Base-by-base conservation (phyloP, 92 coral and sea anemone species). In the Parazoanthus swiftii region DNA sequence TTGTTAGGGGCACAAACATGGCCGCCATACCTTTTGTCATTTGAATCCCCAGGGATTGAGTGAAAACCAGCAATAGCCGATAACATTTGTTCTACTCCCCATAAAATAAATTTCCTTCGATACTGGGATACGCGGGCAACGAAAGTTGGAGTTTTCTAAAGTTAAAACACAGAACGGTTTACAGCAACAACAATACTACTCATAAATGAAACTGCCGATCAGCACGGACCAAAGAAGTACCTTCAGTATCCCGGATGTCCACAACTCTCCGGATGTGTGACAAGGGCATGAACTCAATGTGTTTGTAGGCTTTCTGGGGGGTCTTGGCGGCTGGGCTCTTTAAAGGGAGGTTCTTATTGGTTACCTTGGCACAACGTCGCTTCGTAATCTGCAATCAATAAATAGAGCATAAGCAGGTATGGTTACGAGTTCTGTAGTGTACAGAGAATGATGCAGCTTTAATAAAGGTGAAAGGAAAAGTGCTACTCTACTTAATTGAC, bases 301-400 rank as follows among this genome's bases (percentile, higher is more conserved):
- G 99, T 85, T 96, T 96, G 92, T 96, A 96, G 36, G 98, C 96
- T 59, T 91, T 95, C 89, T 95, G 98, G 37, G 98, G 98, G 20
- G 98, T 93, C 79, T 95, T 89, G 26, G 93, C 90, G 26, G 98
- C 98, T 2, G 98, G 98, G 76, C 98, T 96, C 92, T 96, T 96
- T 93, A 95, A 92, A 16, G 98, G 93, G 72, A 94, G 92, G 71
- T 92, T 91, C 75, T 91, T 88, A 68, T 90, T 93, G 58, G 86
- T 90, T 91, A 92, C 90, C 78, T 93, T 92, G 44, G 93, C 88
- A 82, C 96, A 93, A 42, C 99, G 98, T 42, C 99, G 92, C 88
- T 97, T 97, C 5, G 99, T 97, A 82, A 97, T 94, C 99, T 97
- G 82, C 20, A 76, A 78, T 59, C 37, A 50, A 89, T 74, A 38